Percentiles rank a stretch among this genome's conserved stretches.
Conservation (phyloP, 2,113 vertebrate species). For the Burhinus oedicnemus region DNA sequence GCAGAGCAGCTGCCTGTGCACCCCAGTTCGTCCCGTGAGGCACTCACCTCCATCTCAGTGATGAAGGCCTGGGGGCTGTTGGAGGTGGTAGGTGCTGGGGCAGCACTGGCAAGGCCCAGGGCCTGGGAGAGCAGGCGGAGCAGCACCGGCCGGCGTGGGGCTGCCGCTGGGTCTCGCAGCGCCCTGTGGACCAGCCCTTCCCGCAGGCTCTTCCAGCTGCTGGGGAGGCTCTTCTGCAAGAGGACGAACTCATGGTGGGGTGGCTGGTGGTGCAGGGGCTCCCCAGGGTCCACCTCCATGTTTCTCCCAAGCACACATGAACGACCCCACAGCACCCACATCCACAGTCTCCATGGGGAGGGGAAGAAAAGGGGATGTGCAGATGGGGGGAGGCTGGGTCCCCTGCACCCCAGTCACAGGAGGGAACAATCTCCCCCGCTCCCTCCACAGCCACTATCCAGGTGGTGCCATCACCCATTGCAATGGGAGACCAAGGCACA, state of each 20-base stretch:
- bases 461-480: background rate
- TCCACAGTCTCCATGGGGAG: rapidly evolving
- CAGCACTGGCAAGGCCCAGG: conserved; percentile 52
- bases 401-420: background rate
- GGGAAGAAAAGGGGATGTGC: background rate
- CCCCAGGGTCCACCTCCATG: background rate
- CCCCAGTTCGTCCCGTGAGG: rapidly evolving
- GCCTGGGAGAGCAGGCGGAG: conserved; percentile 78
- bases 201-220: conserved; percentile 58
- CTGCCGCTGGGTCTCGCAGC: conserved; percentile 64
- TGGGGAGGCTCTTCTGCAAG: conserved; percentile 68
- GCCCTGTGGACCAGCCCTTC: conserved; percentile 75
- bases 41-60: conserved; percentile 81
- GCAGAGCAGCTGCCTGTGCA: rapidly evolving
- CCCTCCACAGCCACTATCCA: background rate
- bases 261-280: rapidly evolving
- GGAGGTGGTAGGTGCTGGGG: background rate
- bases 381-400: background rate
- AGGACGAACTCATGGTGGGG: background rate
- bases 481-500: background rate
- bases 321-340: background rate
- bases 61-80: conserved; percentile 70
- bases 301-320: background rate
- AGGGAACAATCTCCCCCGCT: background rate
- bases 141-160: conserved; percentile 53